Evolutionary conservation across 2,797 vertebrate species (phyloP), one percentile per base, ranked within the genome.

Genomic region (Microchirus variegatus): DNA sequence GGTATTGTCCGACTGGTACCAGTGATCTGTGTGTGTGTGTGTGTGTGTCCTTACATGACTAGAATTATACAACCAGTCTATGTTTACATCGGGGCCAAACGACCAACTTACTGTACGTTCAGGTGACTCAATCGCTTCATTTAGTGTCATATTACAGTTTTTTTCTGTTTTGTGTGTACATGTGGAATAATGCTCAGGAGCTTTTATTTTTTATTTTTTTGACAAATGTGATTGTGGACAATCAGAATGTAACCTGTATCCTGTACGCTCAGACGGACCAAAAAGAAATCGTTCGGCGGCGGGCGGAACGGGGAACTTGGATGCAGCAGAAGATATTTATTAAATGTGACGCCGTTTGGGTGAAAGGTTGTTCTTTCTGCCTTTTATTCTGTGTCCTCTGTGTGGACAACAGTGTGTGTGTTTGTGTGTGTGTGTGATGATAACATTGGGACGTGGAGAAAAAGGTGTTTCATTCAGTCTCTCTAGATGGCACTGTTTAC

Each of bases 201-300:
- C 60, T 79, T 85, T 53, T 48, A n/a, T 61, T 52, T 35, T 14
- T 48, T 46, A 8, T 10, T 63, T 67, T 71, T 68, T 70, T 71
- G 83, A 88, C 80, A 85, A 62, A 78, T 68, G 77, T 87, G 81
- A 89, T 87, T 90, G 87, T 88, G 77, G 84, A 90, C 86, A 81
- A 75, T 75, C 35, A 80, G 86, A 89, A 89, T 89, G 86, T 90
- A 86, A 72, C 78, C 36, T 53, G 69, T 61, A 69, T 72, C 58
- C 50, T 47, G 13, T 54, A 42, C 55, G 50, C 38, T 52, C 15
- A 3, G 4, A 46, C 67, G 48, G 60, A 77, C 71, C 70, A 77
- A 78, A 77, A 48, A 52, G 50, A 62, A 53, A 48, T 1, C n/a
- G 4, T 5, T 37, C 53, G 59, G 15, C n/a, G 49, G 26, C 26